Conservation (phyloP, 2,797 vertebrate species). For the Pygocentrus nattereri region DNA sequence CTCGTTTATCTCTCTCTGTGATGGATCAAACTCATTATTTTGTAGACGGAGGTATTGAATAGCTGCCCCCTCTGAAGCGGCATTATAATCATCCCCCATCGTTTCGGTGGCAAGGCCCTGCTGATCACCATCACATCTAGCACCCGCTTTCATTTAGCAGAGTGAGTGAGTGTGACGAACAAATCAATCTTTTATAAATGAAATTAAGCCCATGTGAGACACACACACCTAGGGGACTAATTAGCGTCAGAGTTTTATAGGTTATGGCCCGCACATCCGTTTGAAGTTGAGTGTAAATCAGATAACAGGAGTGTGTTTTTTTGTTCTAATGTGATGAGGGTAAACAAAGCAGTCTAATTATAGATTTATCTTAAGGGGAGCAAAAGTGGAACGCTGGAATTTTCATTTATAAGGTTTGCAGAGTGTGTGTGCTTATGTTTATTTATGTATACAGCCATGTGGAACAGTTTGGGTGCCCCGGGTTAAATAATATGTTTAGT, state of each 20-base stretch:
- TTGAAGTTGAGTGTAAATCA: conserved; percentile 11
- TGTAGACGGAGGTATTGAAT: conserved; percentile 48
- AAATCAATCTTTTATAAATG: conserved; percentile 42
- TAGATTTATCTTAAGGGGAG: conserved; percentile 16
- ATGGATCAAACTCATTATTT: conserved; percentile 52
- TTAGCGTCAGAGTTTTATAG: conserved; percentile 32
- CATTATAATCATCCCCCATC: conserved; percentile 19
- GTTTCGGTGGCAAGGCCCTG: conserved; percentile 1
- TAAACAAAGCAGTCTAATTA: conserved; percentile 31
- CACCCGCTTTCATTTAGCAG: conserved; percentile 28
- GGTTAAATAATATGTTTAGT: too few species aligned
- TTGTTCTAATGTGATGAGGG: background rate
- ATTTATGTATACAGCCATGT: too few species aligned
- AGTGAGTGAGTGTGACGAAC: conserved; percentile 33
- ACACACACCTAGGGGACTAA: conserved; percentile 35
- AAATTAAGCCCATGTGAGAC: conserved; percentile 32
- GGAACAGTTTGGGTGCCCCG: too few species aligned
- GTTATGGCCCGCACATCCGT: conserved; percentile 6
- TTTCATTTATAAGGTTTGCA: background rate
- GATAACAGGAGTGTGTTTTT: background rate
- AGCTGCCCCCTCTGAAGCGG: conserved; percentile 15
- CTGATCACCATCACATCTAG: conserved; percentile 31
- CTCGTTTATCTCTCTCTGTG: conserved; percentile 42
- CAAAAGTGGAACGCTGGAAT: conserved; percentile 11
- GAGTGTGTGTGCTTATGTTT: background rate